Evolutionary conservation across 2,797 vertebrate species (phyloP).

Genomic region (Neosalanx taihuensis): DNA sequence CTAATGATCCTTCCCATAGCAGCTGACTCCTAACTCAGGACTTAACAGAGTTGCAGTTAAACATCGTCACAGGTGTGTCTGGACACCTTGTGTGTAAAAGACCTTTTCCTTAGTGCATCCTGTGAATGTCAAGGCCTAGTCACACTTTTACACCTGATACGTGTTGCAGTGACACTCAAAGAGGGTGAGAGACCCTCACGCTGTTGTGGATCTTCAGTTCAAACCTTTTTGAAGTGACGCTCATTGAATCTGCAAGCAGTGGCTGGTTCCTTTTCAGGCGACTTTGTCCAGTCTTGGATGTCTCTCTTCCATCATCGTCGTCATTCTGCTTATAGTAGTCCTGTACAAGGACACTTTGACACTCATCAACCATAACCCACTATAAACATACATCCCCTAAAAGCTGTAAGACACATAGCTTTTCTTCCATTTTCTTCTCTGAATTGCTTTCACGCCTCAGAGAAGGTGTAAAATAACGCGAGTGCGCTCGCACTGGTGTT

Average conservation of each 20-base stretch:
- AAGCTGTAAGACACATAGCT: constrained; percentile 1
- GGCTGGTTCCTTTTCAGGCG: neutral
- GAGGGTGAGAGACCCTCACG: constrained; percentile 9
- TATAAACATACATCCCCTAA: neutral
- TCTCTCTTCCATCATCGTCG: neutral
- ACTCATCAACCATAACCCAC: neutral
- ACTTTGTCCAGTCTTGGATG: neutral
- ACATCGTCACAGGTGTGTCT: neutral
- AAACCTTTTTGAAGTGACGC: constrained; percentile 10
- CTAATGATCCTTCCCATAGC: too few relatives aligned
- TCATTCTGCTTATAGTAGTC: neutral
- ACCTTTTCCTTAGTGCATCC: neutral
- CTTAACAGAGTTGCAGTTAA: neutral
- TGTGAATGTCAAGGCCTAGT: constrained; percentile 11
- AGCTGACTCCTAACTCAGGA: neutral
- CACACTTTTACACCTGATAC: neutral
- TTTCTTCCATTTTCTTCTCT: neutral
- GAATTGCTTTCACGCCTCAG: constrained; percentile 9
- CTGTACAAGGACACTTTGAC: neutral
- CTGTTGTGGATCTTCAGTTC: constrained; percentile 18
- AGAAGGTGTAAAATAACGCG: constrained; percentile 3
- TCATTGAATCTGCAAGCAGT: neutral
- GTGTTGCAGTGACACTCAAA: neutral
- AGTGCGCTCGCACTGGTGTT: neutral
- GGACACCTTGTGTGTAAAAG: neutral